Evolutionary conservation across 2,888 invertebrate genomes (phyloP).

Genomic region (Drosophila diplacantha): DNA sequence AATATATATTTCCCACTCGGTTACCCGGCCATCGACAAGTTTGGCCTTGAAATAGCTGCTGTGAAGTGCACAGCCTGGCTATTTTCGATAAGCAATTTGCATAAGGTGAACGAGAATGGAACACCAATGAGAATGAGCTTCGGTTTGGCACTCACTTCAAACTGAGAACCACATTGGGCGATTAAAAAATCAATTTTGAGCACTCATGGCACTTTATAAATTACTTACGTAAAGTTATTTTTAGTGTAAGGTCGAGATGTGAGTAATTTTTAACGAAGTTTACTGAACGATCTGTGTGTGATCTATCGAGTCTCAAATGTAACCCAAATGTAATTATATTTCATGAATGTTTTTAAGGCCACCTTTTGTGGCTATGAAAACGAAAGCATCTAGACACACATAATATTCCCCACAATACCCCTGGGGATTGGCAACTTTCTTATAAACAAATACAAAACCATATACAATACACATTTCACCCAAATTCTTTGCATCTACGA

Average conservation of each 20-base stretch:
- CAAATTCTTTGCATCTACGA: constrained; percentile 40
- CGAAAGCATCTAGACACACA: constrained; percentile 9
- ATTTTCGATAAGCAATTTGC: constrained; percentile 48
- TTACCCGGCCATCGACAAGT: constrained; percentile 40
- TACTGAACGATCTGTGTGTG: neutral
- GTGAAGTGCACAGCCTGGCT: constrained; percentile 32
- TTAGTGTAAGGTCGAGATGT: neutral
- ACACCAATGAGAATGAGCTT: constrained; percentile 17
- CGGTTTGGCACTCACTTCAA: neutral
- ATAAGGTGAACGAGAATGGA: constrained; percentile 52
- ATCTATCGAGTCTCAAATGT: neutral
- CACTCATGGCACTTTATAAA: neutral
- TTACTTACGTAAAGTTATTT: neutral
- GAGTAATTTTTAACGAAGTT: no score
- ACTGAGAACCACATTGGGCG: neutral
- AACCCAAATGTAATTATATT: neutral
- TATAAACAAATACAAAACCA: constrained; percentile 7
- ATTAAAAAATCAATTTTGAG: neutral
- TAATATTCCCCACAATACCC: constrained; percentile 10
- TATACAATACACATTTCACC: constrained; percentile 14
- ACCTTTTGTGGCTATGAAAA: constrained; percentile 11
- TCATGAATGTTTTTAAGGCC: neutral
- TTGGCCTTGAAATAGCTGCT: constrained; percentile 49
- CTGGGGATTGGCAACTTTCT: constrained; percentile 50
- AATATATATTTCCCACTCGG: constrained; percentile 30